Evolutionary conservation across 2,113 vertebrate genomes (phyloP), one percentile per base, ranked within the genome.

Genomic region (Gobius niger): DNA sequence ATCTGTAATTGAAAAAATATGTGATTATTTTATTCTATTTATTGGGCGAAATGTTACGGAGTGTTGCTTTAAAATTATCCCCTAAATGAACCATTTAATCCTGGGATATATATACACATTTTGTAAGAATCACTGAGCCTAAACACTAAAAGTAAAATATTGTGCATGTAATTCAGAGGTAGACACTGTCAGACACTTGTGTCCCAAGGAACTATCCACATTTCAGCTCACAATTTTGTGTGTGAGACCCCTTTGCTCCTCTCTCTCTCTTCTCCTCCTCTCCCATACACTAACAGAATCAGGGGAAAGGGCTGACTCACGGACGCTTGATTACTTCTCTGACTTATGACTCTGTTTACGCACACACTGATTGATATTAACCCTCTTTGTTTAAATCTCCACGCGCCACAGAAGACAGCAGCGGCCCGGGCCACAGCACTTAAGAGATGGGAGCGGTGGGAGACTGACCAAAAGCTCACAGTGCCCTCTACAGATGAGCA

Each of bases 401-500:
- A 53, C 7, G 60, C 46, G 76, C 68, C 68, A 34, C 70, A 77
- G 62, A 69, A 81, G 77, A 86, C 81, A 80, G 72, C 73, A 83
- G 78, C 34, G 24, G 63, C 59, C 63, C 63, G 66, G 77, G 70
- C 78, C 78, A 76, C 68, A 71, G 61, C 81, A 72, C 0, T 8
- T 34, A n/a, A 44, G 11, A 9, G 44, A 8, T 44, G 51, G 67
- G 53, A 24, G 64, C 19, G 60, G 63, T 34, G 66, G 74, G 12
- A 0, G 61, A 73, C 9, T 78, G 69, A 78, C 71, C 76, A 72
- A 81, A 91, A 87, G 91, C 81, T 80, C 81, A 90, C 85, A 92
- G 85, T 88, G 91, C 90, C 92, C 91, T 89, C 92, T 91, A 80
- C 82, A 91, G 92, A 72, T 78, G 50, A 40, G 53, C 72, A 34